phyloP scores from a whole-genome alignment of 2,888 invertebrate species.

The Lasioglossum leucozonium region DNA sequence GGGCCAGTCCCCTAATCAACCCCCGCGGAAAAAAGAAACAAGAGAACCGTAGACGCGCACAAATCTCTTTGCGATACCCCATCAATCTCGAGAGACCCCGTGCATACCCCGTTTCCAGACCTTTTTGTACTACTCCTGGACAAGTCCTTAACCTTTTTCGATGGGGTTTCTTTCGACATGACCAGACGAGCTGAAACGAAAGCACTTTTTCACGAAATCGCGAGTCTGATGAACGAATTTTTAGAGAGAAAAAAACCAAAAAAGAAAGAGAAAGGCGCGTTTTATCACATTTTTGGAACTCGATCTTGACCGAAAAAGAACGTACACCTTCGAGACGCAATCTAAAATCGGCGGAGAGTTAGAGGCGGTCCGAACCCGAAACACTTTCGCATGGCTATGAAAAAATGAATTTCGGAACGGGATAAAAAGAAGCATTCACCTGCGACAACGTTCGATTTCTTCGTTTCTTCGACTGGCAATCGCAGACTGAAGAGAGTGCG shows the following conservation, averaged over 20 bases:
- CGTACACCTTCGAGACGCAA: neutral
- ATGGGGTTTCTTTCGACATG: slow-evolving; percentile 75
- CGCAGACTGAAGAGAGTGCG: slow-evolving; percentile 62
- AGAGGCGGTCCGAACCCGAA: slow-evolving; percentile 21
- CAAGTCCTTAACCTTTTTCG: slow-evolving; percentile 64
- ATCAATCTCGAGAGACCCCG: slow-evolving; percentile 28
- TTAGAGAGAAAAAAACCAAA: neutral
- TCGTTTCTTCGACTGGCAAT: slow-evolving; percentile 69
- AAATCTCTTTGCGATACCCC: slow-evolving; percentile 48
- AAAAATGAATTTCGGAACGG: neutral
- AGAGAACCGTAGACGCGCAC: slow-evolving; percentile 6
- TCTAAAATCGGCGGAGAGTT: neutral
- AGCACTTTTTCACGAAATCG: slow-evolving; percentile 37
- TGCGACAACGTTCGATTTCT: slow-evolving; percentile 64
- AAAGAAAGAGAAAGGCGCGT: neutral
- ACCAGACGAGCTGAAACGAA: slow-evolving; percentile 57
- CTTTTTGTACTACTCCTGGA: slow-evolving; percentile 48
- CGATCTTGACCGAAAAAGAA: slow-evolving; percentile 16
- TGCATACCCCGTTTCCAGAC: slow-evolving; percentile 5
- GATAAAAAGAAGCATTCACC: slow-evolving; percentile 31
- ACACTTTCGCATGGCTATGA: neutral
- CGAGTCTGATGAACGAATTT: neutral
- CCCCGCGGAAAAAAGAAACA: slow-evolving; percentile 30
- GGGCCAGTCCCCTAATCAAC: slow-evolving; percentile 48
- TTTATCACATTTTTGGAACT: slow-evolving; percentile 23